A percentile compares a stretch with the other conserved stretches of the same genome.
Evolutionary conservation across 1,140 invertebrate genomes (phyloP).

Genomic region (Trachymyrmex cornetzi): DNA sequence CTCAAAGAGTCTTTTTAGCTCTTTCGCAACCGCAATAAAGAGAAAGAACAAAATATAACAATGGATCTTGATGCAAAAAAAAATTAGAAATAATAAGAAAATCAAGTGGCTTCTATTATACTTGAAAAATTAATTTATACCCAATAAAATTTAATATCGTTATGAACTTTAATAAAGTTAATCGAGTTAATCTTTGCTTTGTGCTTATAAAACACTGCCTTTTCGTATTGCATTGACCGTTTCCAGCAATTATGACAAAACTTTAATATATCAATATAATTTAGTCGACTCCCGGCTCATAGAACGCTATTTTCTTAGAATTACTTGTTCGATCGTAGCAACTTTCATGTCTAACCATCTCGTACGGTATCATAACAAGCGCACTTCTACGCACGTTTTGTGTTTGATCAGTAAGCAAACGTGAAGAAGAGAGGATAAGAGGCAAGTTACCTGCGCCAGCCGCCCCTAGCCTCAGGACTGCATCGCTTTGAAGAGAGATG

Average conservation of each 20-base stretch:
- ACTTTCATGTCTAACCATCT: constrained; percentile 25
- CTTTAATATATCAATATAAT: background rate
- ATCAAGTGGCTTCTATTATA: background rate
- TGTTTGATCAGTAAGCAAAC: constrained; percentile 60
- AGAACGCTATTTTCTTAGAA: constrained; percentile 31
- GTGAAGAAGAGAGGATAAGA: constrained; percentile 51
- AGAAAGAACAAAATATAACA: background rate
- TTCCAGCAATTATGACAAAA: background rate
- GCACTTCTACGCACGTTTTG: constrained; percentile 6
- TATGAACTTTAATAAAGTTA: background rate
- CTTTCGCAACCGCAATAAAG: background rate
- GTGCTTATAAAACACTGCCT: constrained; percentile 11
- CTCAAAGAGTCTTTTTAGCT: constrained; percentile 18
- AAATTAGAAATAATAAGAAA: constrained; percentile 8
- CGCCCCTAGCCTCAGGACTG: constrained; percentile 84
- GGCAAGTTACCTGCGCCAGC: constrained; percentile 82
- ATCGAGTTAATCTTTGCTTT: background rate
- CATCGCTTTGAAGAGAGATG: constrained; percentile 86
- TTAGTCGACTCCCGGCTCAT: background rate
- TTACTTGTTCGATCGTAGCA: constrained; percentile 36
- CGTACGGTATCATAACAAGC: constrained; percentile 37
- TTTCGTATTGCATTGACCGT: background rate
- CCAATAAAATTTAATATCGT: background rate
- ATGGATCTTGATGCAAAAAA: background rate
- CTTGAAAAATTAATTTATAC: background rate